These are phyloP conservation scores for Dicrostonyx torquatus DNA, from an alignment of 2,797 vertebrate genomes.

Conservation along the genomic window DNA sequence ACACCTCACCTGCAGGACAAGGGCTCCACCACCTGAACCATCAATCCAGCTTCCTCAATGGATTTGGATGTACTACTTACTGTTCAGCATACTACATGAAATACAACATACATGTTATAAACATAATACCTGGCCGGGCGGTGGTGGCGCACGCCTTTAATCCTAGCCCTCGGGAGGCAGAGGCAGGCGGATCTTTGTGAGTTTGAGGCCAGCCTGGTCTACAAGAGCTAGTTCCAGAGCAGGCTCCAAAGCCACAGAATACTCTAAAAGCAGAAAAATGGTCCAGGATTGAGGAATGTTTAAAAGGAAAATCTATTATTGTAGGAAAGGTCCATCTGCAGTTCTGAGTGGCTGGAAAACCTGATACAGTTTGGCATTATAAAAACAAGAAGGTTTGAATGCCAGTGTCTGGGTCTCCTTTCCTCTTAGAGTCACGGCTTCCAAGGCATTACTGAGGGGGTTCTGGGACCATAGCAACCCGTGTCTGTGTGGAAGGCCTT, in stretches of 20 bases:
- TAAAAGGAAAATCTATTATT: conserved; percentile 29
- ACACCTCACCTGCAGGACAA: background rate
- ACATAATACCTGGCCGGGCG: too few relatives aligned
- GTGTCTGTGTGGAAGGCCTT: background rate
- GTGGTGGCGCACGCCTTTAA: too few relatives aligned
- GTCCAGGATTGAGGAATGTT: background rate
- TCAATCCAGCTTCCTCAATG: background rate
- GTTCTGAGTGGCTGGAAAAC: background rate
- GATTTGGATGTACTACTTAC: background rate
- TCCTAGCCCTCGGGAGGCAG: too few relatives aligned
- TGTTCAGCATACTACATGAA: background rate
- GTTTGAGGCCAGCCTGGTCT: too few relatives aligned
- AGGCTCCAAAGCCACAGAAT: too few relatives aligned
- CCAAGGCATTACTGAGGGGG: background rate
- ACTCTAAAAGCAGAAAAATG: conserved; percentile 9
- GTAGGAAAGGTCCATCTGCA: background rate
- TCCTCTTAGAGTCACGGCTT: background rate
- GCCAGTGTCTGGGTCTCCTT: background rate
- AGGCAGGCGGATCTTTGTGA: too few relatives aligned
- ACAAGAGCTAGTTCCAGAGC: too few relatives aligned
- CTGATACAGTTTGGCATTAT: background rate
- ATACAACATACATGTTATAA: background rate
- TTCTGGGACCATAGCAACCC: background rate
- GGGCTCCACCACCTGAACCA: background rate
- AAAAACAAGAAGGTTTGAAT: conserved; percentile 10